Evolutionary conservation across 2,888 invertebrate species (phyloP).

Genomic region (Coenonympha arcania): DNA sequence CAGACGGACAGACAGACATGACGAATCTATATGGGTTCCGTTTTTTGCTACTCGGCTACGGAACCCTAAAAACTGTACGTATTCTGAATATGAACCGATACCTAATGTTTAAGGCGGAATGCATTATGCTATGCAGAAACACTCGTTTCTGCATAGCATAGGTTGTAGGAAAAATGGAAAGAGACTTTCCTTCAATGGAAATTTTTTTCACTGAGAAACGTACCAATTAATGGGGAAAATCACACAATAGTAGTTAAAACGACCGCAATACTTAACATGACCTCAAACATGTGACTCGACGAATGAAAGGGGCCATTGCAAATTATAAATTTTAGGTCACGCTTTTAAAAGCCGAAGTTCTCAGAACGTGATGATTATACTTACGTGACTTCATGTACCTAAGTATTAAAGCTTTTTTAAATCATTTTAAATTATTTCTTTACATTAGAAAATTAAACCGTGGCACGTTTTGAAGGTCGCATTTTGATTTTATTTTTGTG

Average conservation of each 20-base stretch:
- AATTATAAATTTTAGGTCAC: conserved; percentile 26
- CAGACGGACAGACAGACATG: no score
- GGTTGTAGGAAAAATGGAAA: not conserved
- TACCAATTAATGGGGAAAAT: not conserved
- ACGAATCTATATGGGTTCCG: no score
- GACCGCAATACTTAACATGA: conserved; percentile 20
- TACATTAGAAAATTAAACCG: no score
- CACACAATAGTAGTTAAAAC: conserved; percentile 27
- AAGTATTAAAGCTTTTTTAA: not conserved
- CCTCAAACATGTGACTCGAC: conserved; percentile 23
- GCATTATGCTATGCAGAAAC: not conserved
- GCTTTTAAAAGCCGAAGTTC: conserved; percentile 10
- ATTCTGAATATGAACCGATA: no score
- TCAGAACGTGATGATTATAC: conserved; percentile 4
- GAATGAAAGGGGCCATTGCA: conserved; percentile 21
- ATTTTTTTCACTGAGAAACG: not conserved
- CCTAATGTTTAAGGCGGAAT: no score
- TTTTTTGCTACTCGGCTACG: no score
- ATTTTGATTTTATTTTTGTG: not conserved
- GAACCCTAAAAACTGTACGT: no score
- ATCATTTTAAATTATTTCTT: not conserved
- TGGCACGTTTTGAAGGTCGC: not conserved
- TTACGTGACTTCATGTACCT: conserved; percentile 1
- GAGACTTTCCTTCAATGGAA: not conserved
- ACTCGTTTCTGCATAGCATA: no score